Conservation (phyloP, 2,888 invertebrate genomes). For the Zeuzera pyrina region DNA sequence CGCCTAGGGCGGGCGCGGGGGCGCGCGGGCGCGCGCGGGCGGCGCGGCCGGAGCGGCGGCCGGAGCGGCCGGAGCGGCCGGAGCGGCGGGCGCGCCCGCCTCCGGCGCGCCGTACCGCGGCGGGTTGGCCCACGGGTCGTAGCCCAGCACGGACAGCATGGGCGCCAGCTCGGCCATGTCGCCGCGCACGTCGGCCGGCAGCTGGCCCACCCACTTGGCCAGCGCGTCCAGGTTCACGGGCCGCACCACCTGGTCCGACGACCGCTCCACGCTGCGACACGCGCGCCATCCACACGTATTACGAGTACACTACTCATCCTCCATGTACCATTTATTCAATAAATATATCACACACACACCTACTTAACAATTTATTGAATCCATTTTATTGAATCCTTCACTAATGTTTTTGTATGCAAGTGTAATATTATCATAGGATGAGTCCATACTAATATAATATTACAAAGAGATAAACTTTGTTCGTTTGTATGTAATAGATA, state of each 20-base stretch:
- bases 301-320: no score
- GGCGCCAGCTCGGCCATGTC: constrained; percentile 96
- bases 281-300: not conserved
- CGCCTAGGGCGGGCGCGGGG: constrained; percentile 37
- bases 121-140: constrained; percentile 97
- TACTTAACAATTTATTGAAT: no score
- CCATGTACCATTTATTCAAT: no score
- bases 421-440: no score
- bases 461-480: no score
- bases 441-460: no score
- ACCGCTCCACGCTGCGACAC: constrained; percentile 89
- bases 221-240: constrained; percentile 97
- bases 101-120: constrained; percentile 94
- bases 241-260: constrained; percentile 98
- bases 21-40: constrained; percentile 70
- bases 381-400: no score
- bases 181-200: constrained; percentile 91
- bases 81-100: constrained; percentile 60
- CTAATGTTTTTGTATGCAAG: no score
- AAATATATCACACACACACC: no score
- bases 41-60: constrained; percentile 67
- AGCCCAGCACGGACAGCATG: constrained; percentile 93
- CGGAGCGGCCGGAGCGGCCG: constrained; percentile 70
- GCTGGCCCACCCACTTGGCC: constrained; percentile 91
- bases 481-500: no score